These are phyloP conservation scores for Diplodus sargus DNA, from an alignment of 2,797 vertebrate species.

Conservation along the genomic window DNA sequence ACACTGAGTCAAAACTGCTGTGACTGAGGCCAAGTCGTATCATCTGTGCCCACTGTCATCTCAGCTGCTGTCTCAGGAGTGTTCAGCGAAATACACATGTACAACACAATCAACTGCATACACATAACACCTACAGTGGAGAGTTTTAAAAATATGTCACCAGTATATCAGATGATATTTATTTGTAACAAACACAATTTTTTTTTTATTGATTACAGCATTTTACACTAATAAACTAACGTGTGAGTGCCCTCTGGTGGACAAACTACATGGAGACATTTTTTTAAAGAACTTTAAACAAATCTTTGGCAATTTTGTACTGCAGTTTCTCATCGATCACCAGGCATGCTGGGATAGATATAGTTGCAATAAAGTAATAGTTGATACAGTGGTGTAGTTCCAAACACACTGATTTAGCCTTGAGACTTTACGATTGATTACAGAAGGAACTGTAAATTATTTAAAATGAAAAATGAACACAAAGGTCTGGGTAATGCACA, in stretches of 20 bases:
- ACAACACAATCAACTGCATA: neutral
- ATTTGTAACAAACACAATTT: neutral
- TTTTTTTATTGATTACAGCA: neutral
- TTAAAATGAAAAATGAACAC: neutral
- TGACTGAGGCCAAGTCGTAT: neutral
- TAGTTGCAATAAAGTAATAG: neutral
- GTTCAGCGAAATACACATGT: neutral
- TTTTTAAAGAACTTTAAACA: neutral
- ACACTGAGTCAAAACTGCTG: neutral
- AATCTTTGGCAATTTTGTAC: neutral
- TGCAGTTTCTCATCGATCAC: neutral
- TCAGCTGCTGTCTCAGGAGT: neutral
- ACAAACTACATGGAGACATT: neutral
- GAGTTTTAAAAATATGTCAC: neutral
- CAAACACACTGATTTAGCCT: neutral
- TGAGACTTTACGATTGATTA: neutral
- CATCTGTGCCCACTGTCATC: too few species aligned
- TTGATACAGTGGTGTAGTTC: neutral
- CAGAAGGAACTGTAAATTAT: neutral
- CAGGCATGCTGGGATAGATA: fast-evolving
- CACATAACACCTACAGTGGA: neutral
- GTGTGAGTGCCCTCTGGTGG: neutral
- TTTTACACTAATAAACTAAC: neutral
- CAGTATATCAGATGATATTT: too few species aligned
- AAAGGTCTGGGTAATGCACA: too few species aligned